Conservation (phyloP, 2,888 invertebrate species). For the Cosmia pyralina region DNA sequence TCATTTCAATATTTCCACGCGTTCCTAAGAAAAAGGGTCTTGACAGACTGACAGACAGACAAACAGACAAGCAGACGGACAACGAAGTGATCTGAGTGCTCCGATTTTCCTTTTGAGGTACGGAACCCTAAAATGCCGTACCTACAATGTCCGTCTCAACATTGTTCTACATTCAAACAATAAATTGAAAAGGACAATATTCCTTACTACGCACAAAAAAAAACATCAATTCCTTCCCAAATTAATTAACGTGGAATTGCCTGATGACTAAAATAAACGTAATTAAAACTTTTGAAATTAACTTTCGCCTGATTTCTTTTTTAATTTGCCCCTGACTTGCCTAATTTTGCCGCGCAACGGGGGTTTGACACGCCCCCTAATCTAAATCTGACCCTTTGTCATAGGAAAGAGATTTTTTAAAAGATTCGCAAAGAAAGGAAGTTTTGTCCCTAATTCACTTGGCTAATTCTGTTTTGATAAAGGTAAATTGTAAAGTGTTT, state of each 20-base stretch:
- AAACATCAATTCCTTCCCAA: conserved; percentile 73
- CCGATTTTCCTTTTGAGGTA: too few species aligned
- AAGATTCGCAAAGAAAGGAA: conserved; percentile 63
- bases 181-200: conserved; percentile 52
- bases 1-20: too few species aligned
- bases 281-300: conserved; percentile 89
- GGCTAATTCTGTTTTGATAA: conserved; percentile 64
- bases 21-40: too few species aligned
- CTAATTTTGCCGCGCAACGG: conserved; percentile 87
- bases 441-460: conserved; percentile 58
- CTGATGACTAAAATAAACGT: conserved; percentile 88
- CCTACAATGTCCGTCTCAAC: background rate
- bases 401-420: conserved; percentile 74
- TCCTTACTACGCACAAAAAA: conserved; percentile 50
- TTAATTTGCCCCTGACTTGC: conserved; percentile 86
- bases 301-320: conserved; percentile 89
- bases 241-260: conserved; percentile 84
- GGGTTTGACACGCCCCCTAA: conserved; percentile 87
- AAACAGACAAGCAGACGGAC: too few species aligned
- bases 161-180: conserved; percentile 32
- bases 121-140: background rate
- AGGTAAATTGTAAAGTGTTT: conserved; percentile 59
- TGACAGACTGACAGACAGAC: too few species aligned
- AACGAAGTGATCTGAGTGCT: too few species aligned
- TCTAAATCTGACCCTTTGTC: conserved; percentile 81